phyloP scores from a whole-genome alignment of 2,113 vertebrate genomes.

The Saccopteryx bilineata region DNA sequence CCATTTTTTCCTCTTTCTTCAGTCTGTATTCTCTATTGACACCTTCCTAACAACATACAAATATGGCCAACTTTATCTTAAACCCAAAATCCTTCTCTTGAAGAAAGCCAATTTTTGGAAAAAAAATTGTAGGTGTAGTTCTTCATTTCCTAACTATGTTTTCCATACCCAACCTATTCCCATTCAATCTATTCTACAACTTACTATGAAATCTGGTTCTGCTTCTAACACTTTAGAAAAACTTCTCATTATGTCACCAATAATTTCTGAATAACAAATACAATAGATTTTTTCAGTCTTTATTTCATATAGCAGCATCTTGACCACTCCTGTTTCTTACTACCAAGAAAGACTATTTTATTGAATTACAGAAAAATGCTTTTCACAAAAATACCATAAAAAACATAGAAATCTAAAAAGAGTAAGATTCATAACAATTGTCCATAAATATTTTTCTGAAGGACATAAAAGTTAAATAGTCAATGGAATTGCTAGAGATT shows the following conservation, averaged over 20 bases:
- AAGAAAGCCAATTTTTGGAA: background rate
- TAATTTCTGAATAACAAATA: slow-evolving; percentile 41
- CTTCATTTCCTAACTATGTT: background rate
- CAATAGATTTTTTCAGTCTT: background rate
- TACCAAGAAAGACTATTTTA: background rate
- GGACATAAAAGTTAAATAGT: slow-evolving; percentile 40
- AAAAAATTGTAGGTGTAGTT: background rate
- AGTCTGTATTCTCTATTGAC: background rate
- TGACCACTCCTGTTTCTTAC: background rate
- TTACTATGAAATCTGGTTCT: slow-evolving; percentile 27
- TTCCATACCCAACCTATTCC: background rate
- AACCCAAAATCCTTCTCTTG: slow-evolving; percentile 27
- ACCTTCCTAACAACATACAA: slow-evolving; percentile 17
- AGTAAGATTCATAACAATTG: background rate
- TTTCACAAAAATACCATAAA: slow-evolving; percentile 15
- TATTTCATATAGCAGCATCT: slow-evolving; percentile 30
- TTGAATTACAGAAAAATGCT: slow-evolving; percentile 3
- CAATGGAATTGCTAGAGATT: background rate
- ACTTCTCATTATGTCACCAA: slow-evolving; percentile 33
- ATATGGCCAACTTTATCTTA: slow-evolving; percentile 11
- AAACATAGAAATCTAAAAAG: slow-evolving; percentile 12
- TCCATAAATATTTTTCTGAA: slow-evolving; percentile 21
- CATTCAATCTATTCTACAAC: slow-evolving; percentile 32
- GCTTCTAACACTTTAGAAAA: slow-evolving; percentile 8
- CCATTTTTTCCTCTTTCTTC: background rate